Conservation (phyloP, 1,140 invertebrate genomes). For the Saccostrea glomerata region DNA sequence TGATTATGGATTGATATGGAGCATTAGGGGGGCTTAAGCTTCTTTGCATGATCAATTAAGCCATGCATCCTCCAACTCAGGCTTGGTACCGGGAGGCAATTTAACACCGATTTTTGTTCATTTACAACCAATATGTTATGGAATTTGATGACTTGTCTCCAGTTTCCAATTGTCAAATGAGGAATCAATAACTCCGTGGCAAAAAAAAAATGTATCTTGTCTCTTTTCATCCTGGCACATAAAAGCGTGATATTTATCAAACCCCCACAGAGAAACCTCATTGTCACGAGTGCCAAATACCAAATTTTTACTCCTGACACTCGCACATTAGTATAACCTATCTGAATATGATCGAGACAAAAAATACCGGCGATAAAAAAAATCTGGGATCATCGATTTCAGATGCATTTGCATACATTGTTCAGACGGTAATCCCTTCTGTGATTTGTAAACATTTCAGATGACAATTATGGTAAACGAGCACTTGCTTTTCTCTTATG, state of each 20-base stretch:
- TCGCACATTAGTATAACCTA: too few species aligned
- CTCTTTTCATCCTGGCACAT: background rate
- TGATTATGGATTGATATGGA: too few species aligned
- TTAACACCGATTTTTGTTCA: background rate
- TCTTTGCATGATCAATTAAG: background rate
- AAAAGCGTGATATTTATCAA: too few species aligned
- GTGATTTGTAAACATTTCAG: background rate
- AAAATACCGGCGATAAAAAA: too few species aligned
- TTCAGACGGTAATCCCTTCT: background rate
- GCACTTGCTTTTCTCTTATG: background rate
- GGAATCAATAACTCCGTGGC: background rate
- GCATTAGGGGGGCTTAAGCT: too few species aligned
- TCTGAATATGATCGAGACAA: too few species aligned
- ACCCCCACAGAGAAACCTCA: too few species aligned
- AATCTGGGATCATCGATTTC: too few species aligned
- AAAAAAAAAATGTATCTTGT: background rate
- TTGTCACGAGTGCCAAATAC: too few species aligned
- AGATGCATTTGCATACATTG: background rate
- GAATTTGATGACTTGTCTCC: background rate
- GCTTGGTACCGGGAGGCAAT: too few species aligned
- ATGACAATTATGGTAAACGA: background rate
- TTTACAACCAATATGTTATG: constrained; percentile 18
- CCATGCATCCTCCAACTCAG: background rate
- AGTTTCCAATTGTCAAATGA: background rate
- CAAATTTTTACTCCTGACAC: background rate